Evolutionary conservation across 2,888 invertebrate species (phyloP).

Genomic region (Leptopilina drosophilae): DNA sequence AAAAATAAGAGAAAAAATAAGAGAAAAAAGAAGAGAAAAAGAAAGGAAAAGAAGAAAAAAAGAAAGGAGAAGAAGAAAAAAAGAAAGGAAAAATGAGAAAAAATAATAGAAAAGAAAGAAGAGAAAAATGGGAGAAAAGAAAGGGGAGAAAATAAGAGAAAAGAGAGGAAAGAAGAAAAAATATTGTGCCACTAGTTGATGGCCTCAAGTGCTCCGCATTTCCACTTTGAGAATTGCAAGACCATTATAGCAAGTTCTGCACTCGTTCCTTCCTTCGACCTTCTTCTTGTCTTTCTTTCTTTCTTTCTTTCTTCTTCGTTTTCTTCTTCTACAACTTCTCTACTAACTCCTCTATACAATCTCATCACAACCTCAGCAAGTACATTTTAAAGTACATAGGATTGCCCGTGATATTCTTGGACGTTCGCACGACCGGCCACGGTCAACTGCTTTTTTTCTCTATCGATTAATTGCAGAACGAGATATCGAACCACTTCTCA

Average conservation of each 20-base stretch:
- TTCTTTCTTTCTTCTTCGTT: slow-evolving; percentile 6
- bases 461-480: slow-evolving; percentile 60
- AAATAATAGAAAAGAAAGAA: slow-evolving; percentile 42
- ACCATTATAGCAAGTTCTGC: slow-evolving; percentile 55
- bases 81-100: no score
- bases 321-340: slow-evolving; percentile 20
- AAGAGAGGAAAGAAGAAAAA: background rate
- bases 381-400: slow-evolving; percentile 33
- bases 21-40: no score
- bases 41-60: no score
- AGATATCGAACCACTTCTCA: background rate
- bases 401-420: slow-evolving; percentile 41
- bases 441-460: slow-evolving; percentile 61
- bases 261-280: slow-evolving; percentile 1
- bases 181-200: slow-evolving; percentile 67
- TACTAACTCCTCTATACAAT: slow-evolving; percentile 15
- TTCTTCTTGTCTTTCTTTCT: slow-evolving; percentile 32
- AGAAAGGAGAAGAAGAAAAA: no score
- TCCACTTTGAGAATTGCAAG: slow-evolving; percentile 65
- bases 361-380: slow-evolving; percentile 35
- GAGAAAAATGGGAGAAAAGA: slow-evolving; percentile 39
- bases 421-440: slow-evolving; percentile 46
- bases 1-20: no score
- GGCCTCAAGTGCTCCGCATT: slow-evolving; percentile 71
- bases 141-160: slow-evolving; percentile 50